These are phyloP conservation scores for Chaunax sp. DNA, from an alignment of 2,797 vertebrate genomes.

Conservation along the genomic window DNA sequence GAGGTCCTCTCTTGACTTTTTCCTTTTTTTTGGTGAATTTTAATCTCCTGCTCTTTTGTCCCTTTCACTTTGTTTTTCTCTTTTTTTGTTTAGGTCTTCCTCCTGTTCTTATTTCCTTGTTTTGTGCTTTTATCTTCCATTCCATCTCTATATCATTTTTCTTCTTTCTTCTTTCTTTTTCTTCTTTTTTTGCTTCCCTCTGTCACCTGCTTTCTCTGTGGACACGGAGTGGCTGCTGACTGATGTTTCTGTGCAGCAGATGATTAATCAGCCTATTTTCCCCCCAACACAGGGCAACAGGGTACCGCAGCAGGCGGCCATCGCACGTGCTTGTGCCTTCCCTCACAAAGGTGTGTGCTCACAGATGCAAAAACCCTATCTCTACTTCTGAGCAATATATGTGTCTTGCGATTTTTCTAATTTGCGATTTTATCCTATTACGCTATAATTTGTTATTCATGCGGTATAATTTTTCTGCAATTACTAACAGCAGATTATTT, in stretches of 20 bases:
- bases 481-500: background rate
- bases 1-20: background rate
- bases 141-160: conserved; percentile 1
- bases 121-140: background rate
- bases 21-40: background rate
- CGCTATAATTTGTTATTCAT: background rate
- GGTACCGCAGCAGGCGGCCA: conserved; percentile 53
- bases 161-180: background rate
- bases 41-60: background rate
- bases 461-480: background rate
- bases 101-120: background rate
- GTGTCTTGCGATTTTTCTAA: conserved; percentile 1
- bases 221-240: conserved; percentile 29
- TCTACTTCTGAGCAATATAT: background rate
- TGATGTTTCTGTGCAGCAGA: conserved; percentile 60
- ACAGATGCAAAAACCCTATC: conserved; percentile 8
- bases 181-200: conserved; percentile 21
- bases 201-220: conserved; percentile 39
- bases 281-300: conserved; percentile 41
- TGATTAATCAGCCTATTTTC: conserved; percentile 58
- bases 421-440: background rate
- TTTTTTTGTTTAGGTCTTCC: background rate
- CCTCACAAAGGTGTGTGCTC: background rate
- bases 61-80: background rate
- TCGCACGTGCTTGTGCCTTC: conserved; percentile 55